Evolutionary conservation across 2,797 vertebrate genomes (phyloP).

Genomic region (Gephyroberyx darwinii): DNA sequence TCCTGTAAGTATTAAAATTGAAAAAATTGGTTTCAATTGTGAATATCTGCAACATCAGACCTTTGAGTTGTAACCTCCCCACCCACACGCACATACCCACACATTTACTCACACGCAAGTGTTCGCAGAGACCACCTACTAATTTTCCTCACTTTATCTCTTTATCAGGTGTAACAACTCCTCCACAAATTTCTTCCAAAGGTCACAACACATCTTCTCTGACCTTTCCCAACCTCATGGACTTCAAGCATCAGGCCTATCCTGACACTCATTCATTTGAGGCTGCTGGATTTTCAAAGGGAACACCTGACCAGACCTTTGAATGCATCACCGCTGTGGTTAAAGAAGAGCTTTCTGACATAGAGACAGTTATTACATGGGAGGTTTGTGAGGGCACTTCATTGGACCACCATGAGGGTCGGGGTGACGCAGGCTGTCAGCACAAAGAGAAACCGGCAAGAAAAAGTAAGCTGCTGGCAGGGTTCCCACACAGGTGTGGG

Average conservation of each 20-base stretch:
- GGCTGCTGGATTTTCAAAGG: neutral
- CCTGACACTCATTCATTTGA: neutral
- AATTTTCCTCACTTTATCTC: slow-evolving; percentile 16
- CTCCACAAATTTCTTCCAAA: slow-evolving; percentile 18
- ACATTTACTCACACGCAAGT: no score
- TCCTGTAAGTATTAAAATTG: no score
- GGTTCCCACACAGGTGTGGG: no score
- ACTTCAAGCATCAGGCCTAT: slow-evolving; percentile 11
- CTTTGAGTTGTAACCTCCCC: no score
- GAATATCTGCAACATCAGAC: no score
- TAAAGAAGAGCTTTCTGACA: slow-evolving; percentile 15
- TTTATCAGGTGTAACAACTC: slow-evolving; percentile 23
- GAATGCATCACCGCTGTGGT: neutral
- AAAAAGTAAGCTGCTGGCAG: neutral
- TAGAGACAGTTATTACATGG: slow-evolving; percentile 1
- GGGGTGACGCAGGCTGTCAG: fast-evolving
- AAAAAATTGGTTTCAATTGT: no score
- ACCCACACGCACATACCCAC: no score
- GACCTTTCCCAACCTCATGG: slow-evolving; percentile 36
- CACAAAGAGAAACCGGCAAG: neutral
- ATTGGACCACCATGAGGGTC: neutral
- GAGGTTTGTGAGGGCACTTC: slow-evolving; percentile 4
- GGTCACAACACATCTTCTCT: neutral
- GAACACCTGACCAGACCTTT: neutral
- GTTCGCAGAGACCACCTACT: slow-evolving; percentile 12